These are phyloP conservation scores for Perccottus glenii DNA, from an alignment of 2,113 vertebrate genomes.

Conservation along the genomic window DNA sequence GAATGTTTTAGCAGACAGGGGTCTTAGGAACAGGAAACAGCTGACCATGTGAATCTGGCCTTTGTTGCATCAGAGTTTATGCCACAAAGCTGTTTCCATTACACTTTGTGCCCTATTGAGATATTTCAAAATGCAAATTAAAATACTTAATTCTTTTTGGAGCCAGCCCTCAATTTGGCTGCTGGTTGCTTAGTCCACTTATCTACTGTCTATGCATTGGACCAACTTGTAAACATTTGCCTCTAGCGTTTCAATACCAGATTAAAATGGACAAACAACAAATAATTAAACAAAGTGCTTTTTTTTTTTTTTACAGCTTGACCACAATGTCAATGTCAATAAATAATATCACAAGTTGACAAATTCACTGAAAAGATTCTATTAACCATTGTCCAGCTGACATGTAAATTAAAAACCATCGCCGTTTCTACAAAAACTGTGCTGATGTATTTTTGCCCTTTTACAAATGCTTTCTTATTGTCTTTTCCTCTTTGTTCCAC, in stretches of 20 bases:
- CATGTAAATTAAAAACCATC: no score
- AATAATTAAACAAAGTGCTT: slow-evolving; percentile 15
- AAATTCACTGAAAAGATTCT: slow-evolving; percentile 3
- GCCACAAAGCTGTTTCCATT: no score
- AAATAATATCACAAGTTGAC: neutral
- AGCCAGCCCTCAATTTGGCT: no score
- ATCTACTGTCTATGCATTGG: no score
- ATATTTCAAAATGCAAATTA: no score
- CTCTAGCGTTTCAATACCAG: neutral
- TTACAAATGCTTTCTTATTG: slow-evolving; percentile 32
- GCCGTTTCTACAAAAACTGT: slow-evolving; percentile 50
- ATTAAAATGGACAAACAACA: slow-evolving; percentile 12
- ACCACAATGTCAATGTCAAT: neutral
- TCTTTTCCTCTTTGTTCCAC: slow-evolving; percentile 45
- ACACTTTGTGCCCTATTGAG: no score
- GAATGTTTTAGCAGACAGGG: no score
- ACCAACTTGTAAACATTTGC: neutral
- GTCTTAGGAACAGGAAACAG: no score
- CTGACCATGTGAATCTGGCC: no score
- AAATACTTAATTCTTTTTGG: no score
- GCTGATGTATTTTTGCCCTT: slow-evolving; percentile 49
- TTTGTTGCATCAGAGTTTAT: no score
- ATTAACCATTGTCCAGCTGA: neutral
- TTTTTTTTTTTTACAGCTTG: slow-evolving; percentile 14
- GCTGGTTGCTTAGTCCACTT: neutral